A percentile compares a stretch with the other conserved stretches of the same genome.
These are phyloP conservation scores for Pelobates cultripes DNA, from an alignment of 2,797 vertebrate genomes.

Conservation along the genomic window DNA sequence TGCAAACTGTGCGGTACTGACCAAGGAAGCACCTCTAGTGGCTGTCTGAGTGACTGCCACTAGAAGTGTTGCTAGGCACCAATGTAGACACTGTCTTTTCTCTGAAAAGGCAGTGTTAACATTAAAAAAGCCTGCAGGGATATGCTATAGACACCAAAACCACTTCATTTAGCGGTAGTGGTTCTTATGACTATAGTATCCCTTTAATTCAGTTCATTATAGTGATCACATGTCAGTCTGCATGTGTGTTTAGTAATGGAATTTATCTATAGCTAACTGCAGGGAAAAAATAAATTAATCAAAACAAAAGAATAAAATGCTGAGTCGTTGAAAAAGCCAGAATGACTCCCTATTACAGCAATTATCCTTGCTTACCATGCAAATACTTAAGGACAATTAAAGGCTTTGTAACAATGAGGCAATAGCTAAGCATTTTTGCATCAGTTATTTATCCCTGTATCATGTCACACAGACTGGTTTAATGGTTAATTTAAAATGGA, in stretches of 20 bases:
- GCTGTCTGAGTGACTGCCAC: too few relatives aligned
- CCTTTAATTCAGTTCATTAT: too few relatives aligned
- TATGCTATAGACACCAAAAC: too few relatives aligned
- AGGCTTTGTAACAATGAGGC: slow-evolving; percentile 14
- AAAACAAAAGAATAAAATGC: slow-evolving; percentile 25
- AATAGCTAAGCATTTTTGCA: slow-evolving; percentile 1
- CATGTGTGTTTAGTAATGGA: not conserved
- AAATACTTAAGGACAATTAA: slow-evolving; percentile 36
- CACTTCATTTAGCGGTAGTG: too few relatives aligned
- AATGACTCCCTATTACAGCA: slow-evolving; percentile 22
- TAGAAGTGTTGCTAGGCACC: too few relatives aligned
- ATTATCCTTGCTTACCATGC: slow-evolving; percentile 28
- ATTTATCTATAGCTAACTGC: not conserved
- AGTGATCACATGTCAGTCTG: too few relatives aligned
- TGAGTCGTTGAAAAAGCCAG: slow-evolving; percentile 26
- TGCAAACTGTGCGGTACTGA: too few relatives aligned
- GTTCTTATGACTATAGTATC: too few relatives aligned
- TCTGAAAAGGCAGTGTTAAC: too few relatives aligned
- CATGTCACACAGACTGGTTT: not conserved
- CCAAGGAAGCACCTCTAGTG: too few relatives aligned
- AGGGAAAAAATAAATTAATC: not conserved
- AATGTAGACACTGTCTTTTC: too few relatives aligned
- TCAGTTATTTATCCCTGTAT: not conserved
- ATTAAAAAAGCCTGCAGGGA: too few relatives aligned
- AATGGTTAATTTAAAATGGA: not conserved